Evolutionary conservation across 2,888 invertebrate species (phyloP).

Genomic region (Ischnus inquisitorius): DNA sequence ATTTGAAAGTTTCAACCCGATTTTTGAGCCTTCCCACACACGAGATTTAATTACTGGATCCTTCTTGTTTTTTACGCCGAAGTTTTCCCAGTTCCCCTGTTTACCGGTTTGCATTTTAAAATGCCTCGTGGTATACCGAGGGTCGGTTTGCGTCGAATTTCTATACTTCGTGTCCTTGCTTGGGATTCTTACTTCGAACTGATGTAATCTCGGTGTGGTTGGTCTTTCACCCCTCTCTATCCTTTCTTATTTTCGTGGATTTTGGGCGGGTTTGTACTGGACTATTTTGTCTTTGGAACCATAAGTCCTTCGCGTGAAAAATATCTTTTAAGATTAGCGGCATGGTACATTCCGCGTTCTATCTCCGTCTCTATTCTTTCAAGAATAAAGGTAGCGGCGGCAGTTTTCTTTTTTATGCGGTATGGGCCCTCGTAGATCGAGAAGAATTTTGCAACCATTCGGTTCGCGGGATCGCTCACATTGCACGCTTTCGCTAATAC

Average conservation of each 20-base stretch:
- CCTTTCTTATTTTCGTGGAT: too few relatives aligned
- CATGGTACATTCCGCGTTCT: constrained; percentile 21
- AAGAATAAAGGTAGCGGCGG: background rate
- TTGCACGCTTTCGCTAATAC: background rate
- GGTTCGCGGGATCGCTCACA: background rate
- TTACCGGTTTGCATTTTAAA: background rate
- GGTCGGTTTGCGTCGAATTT: background rate
- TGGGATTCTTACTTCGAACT: too few relatives aligned
- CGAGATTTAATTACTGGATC: too few relatives aligned
- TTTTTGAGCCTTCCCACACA: too few relatives aligned
- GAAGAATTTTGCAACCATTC: constrained; percentile 17
- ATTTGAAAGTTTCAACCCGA: too few relatives aligned
- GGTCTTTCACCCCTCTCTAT: too few relatives aligned
- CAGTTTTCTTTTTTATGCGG: background rate
- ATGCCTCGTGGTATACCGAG: background rate
- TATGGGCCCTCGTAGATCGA: constrained; percentile 19
- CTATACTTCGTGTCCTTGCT: background rate
- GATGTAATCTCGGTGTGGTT: too few relatives aligned
- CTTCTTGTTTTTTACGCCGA: background rate
- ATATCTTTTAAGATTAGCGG: background rate
- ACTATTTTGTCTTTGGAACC: too few relatives aligned
- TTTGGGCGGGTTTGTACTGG: too few relatives aligned
- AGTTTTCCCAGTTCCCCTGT: background rate
- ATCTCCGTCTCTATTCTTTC: background rate
- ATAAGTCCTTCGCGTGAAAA: too few relatives aligned